phyloP scores from a whole-genome alignment of 2,113 vertebrate genomes.

The Pelodiscus sinensis region DNA sequence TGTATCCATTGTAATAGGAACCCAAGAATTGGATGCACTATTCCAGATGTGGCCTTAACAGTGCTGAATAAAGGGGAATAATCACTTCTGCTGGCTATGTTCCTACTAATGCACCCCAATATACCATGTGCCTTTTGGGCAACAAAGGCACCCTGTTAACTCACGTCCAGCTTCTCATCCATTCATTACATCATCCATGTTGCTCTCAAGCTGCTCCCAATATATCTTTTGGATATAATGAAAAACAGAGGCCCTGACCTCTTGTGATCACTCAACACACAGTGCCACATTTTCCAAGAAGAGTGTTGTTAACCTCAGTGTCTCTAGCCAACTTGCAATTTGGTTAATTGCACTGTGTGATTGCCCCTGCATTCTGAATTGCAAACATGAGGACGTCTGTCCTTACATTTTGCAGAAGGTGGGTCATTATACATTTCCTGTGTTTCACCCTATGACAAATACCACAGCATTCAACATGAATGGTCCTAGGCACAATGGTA shows the following conservation, averaged over 20 bases:
- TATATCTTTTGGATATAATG: slow-evolving; percentile 34
- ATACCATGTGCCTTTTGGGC: too few relatives aligned
- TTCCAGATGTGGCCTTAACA: too few relatives aligned
- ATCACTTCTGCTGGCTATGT: too few relatives aligned
- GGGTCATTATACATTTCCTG: background rate
- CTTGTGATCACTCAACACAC: slow-evolving; percentile 60
- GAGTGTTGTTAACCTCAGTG: background rate
- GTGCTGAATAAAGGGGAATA: too few relatives aligned
- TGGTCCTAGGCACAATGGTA: background rate
- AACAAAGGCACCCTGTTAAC: too few relatives aligned
- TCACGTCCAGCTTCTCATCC: too few relatives aligned
- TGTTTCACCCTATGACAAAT: background rate
- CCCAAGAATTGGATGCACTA: too few relatives aligned
- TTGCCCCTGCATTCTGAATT: background rate
- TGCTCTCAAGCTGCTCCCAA: background rate
- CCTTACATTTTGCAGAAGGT: background rate
- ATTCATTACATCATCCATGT: background rate
- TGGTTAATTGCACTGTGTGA: background rate
- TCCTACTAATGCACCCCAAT: too few relatives aligned
- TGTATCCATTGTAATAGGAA: too few relatives aligned
- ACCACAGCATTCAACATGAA: background rate
- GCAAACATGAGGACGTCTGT: background rate
- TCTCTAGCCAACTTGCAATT: background rate
- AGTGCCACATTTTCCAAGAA: slow-evolving; percentile 44
- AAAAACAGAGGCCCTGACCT: slow-evolving; percentile 60